Percentiles rank a stretch among this genome's conserved stretches.
phyloP scores from a whole-genome alignment of 2,113 vertebrate species.

The Odobenus rosmarus region DNA sequence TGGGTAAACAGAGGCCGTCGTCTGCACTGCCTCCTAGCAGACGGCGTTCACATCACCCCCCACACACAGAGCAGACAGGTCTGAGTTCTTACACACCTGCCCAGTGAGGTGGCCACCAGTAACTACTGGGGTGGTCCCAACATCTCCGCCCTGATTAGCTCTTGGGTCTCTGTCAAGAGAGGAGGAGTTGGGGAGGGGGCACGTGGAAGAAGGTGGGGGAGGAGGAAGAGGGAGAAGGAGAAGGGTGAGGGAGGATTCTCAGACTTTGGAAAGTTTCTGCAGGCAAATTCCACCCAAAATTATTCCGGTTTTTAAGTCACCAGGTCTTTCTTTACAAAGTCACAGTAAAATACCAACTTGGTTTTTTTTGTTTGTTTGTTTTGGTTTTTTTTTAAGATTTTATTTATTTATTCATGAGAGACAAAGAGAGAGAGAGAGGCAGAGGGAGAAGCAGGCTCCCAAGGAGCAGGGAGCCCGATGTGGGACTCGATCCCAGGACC shows the following conservation, averaged over 20 bases:
- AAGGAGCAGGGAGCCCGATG: too few relatives aligned
- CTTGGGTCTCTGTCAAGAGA: neutral
- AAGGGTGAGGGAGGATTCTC: neutral
- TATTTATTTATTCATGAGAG: too few relatives aligned
- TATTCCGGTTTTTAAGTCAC: neutral
- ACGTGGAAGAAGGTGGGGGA: neutral
- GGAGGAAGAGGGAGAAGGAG: too few relatives aligned
- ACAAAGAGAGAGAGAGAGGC: too few relatives aligned
- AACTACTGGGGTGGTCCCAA: neutral
- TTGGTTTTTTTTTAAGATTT: too few relatives aligned
- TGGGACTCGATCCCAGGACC: too few relatives aligned
- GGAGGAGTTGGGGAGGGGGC: accelerated
- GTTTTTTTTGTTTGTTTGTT: too few relatives aligned
- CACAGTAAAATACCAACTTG: neutral
- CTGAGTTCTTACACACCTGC: neutral
- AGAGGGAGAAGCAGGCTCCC: too few relatives aligned
- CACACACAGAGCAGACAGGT: accelerated
- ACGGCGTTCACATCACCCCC: accelerated
- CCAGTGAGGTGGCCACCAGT: neutral
- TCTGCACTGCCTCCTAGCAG: neutral
- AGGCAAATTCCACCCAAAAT: neutral
- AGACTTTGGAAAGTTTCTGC: neutral
- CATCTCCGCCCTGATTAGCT: neutral
- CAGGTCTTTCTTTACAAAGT: neutral
- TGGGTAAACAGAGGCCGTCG: neutral